Evolutionary conservation across 2,888 invertebrate genomes (phyloP), one percentile per base, ranked within the genome.

Genomic region (Heliconius sara): DNA sequence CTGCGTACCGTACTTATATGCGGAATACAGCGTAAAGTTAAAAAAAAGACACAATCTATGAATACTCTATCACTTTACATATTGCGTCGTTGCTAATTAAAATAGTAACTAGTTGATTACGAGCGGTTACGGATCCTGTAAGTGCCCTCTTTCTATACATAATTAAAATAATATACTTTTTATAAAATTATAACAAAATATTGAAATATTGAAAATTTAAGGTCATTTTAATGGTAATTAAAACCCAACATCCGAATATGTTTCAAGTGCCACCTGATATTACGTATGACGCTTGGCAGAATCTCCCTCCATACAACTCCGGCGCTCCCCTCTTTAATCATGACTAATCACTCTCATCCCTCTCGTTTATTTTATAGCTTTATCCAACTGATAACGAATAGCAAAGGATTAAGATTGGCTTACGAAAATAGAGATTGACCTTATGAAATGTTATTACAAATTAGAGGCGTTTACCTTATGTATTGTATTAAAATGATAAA

Each of bases 281-380:
- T 10, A 22, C 65, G 47, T 75, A 30, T 47, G 75, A 43, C 22
- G 47, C 19, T 47, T 7, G 27, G 27, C 65, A 30, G 30, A 30
- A 47, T 47, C 22, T 39, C 60, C 79, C 80, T 73, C 77, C 76
- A 19, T 60, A 60, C 63, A 71, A 75, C 63, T 75, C 47, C 5
- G 16, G 75, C 79, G 71, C 79, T 76, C 81, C 77, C 77, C 77
- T 75, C 39, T 71, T 39, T 82, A 80, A 79, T 80, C 77, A 76
- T 79, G 82, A 80, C 43, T 79, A 80, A 77, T 79, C 79, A 76
- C 82, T 70, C 68, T 76, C 72, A 74, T 68, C 76, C 77, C 77
- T 77, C 79, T 79, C 80, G 77, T 79, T 77, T 78, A 81, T 77
- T 77, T 77, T 81, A 76, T 77, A 79, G 78, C 60, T 79, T 79